These are phyloP conservation scores for Drosophila leontia DNA, from an alignment of 1,140 invertebrate species.

Conservation along the genomic window DNA sequence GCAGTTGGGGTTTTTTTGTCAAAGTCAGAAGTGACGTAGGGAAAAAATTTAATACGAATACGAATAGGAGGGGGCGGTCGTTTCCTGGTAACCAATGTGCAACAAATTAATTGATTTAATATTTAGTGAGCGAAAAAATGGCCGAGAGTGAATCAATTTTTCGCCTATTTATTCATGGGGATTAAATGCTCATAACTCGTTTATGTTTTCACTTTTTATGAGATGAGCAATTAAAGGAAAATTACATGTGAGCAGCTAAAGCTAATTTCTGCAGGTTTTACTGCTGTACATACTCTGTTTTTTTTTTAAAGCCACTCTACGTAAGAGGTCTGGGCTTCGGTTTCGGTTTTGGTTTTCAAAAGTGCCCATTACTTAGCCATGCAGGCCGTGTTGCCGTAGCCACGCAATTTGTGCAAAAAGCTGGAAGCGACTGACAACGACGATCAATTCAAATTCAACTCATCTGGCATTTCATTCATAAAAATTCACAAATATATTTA, in stretches of 20 bases:
- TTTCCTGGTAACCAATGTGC: conserved; percentile 49
- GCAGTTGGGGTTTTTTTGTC: conserved; percentile 44
- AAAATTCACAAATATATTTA: conserved; percentile 68
- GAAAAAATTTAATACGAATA: conserved; percentile 15
- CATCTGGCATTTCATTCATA: conserved; percentile 76
- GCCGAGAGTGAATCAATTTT: conserved; percentile 26
- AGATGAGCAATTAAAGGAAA: conserved; percentile 36
- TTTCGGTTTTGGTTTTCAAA: conserved; percentile 18
- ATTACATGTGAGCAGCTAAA: conserved; percentile 5
- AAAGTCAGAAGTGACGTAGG: conserved; percentile 31
- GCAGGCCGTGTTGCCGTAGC: conserved; percentile 53
- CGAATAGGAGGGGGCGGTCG: conserved; percentile 14
- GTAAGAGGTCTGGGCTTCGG: conserved; percentile 36
- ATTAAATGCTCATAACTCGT: conserved; percentile 22
- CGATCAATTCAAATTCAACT: conserved; percentile 68
- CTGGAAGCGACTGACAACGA: conserved; percentile 10
- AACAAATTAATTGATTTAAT: conserved; percentile 63
- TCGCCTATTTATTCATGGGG: conserved; percentile 31
- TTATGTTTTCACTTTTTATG: conserved; percentile 46
- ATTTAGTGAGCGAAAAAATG: conserved; percentile 24
- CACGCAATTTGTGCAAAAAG: conserved; percentile 60
- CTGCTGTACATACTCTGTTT: neutral
- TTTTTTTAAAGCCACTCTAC: conserved; percentile 13
- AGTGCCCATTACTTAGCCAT: conserved; percentile 61
- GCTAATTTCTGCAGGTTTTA: conserved; percentile 14